Percentiles rank a stretch among this genome's conserved stretches.
These are phyloP conservation scores for Busseola fusca DNA, from an alignment of 2,888 invertebrate genomes.

Conservation along the genomic window DNA sequence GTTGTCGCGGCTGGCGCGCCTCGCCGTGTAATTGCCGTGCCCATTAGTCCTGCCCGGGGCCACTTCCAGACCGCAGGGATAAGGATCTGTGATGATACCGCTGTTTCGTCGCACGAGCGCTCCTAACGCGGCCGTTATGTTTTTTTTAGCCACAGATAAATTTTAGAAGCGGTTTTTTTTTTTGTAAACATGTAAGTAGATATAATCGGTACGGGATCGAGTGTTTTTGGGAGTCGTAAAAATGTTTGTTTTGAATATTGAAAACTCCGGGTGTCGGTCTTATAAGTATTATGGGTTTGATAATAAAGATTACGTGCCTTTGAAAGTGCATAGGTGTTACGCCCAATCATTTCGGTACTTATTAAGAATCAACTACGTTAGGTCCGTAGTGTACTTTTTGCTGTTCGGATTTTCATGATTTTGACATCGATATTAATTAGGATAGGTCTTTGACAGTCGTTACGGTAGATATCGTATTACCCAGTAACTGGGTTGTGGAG, in stretches of 20 bases:
- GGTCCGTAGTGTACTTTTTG: background rate
- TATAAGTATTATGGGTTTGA: background rate
- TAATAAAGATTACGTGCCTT: background rate
- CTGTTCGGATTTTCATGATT: background rate
- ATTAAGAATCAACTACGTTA: background rate
- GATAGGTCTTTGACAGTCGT: background rate
- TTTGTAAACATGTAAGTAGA: constrained; percentile 10
- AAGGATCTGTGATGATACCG: constrained; percentile 71
- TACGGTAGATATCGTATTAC: too few species aligned
- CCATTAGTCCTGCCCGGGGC: constrained; percentile 76
- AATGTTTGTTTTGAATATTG: constrained; percentile 24
- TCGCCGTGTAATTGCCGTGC: constrained; percentile 75
- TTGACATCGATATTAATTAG: background rate
- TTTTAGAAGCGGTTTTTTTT: constrained; percentile 32
- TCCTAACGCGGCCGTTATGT: constrained; percentile 45
- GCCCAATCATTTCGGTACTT: background rate
- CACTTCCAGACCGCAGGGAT: constrained; percentile 68
- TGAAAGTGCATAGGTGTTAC: background rate
- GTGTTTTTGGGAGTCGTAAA: constrained; percentile 19
- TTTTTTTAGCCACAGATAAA: constrained; percentile 42
- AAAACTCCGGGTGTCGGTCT: background rate
- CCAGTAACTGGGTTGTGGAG: too few species aligned
- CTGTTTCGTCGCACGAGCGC: constrained; percentile 57
- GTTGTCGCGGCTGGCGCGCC: constrained; percentile 55
- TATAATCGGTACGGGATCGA: constrained; percentile 9